Percentiles rank a stretch among this genome's conserved stretches.
phyloP scores from a whole-genome alignment of 2,113 vertebrate species.

The Pygoscelis adeliae region DNA sequence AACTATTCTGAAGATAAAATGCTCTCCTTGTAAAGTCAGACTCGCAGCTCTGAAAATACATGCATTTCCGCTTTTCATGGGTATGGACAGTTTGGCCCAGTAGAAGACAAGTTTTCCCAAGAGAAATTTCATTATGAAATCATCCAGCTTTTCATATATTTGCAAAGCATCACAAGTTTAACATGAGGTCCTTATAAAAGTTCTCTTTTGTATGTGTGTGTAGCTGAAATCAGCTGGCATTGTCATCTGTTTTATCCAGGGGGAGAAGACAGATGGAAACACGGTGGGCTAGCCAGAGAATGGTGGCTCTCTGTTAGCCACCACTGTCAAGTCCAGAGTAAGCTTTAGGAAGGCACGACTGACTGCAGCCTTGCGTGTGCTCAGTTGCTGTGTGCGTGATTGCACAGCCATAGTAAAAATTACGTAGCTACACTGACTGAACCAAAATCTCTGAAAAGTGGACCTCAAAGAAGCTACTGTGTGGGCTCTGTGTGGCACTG shows the following conservation, averaged over 20 bases:
- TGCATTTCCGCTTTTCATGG: not conserved
- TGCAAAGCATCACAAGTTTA: not conserved
- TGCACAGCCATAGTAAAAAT: not conserved
- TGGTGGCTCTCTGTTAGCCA: not conserved
- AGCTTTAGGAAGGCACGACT: not conserved
- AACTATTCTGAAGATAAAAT: not conserved
- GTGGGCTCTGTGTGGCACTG: not conserved
- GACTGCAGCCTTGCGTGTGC: not conserved
- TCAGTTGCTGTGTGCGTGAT: not conserved
- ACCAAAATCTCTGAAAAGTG: not conserved
- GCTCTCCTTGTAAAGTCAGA: not conserved
- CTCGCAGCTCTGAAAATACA: not conserved
- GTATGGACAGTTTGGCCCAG: not conserved
- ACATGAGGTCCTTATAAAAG: not conserved
- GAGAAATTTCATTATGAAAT: not conserved
- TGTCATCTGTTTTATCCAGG: not conserved
- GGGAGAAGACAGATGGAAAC: not conserved
- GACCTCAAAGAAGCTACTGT: not conserved
- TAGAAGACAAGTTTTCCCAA: not conserved
- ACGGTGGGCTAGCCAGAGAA: not conserved
- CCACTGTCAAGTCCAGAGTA: not conserved
- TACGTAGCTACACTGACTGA: not conserved
- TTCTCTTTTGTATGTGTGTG: not conserved
- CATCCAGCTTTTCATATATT: not conserved
- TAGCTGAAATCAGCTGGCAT: not conserved